Evolutionary conservation across 2,888 invertebrate species (phyloP).

Genomic region (Drosophila paramelanica): DNA sequence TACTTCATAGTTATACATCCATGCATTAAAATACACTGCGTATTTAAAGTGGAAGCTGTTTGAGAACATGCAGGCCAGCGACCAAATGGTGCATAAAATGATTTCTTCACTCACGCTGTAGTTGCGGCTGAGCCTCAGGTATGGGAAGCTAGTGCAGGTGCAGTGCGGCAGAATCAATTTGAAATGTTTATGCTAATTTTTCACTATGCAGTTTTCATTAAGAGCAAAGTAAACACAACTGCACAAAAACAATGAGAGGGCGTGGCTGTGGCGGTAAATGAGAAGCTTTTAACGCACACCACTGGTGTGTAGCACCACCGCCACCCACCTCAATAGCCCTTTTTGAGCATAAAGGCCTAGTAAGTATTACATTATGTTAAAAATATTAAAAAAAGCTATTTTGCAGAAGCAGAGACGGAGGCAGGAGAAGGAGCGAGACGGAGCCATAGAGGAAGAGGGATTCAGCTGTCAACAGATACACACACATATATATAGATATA

Average conservation of each 20-base stretch:
- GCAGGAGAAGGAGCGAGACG: constrained; percentile 1
- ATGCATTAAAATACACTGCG: background rate
- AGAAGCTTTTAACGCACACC: constrained; percentile 40
- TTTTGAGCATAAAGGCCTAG: constrained; percentile 36
- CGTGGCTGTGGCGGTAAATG: constrained; percentile 37
- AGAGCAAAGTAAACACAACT: constrained; percentile 53
- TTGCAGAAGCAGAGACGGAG: background rate
- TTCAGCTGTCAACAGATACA: constrained; percentile 34
- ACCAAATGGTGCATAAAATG: constrained; percentile 4
- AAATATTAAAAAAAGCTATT: constrained; percentile 51
- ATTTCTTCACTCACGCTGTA: background rate
- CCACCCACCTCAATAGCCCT: background rate
- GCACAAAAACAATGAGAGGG: constrained; percentile 35
- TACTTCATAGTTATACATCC: background rate
- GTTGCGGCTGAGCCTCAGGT: background rate
- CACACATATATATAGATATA: background rate
- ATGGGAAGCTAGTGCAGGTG: constrained; percentile 8
- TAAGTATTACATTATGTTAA: constrained; percentile 72
- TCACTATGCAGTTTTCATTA: constrained; percentile 65
- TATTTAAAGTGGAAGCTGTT: background rate
- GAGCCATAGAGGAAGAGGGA: background rate
- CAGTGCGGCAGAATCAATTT: constrained; percentile 55
- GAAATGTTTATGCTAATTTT: constrained; percentile 71
- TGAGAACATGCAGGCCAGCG: background rate
- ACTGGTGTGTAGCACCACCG: background rate